A percentile compares a stretch with the other conserved stretches of the same genome.
These are phyloP conservation scores for Choristoneura rosaceana DNA, from an alignment of 2,888 invertebrate species.

Conservation along the genomic window DNA sequence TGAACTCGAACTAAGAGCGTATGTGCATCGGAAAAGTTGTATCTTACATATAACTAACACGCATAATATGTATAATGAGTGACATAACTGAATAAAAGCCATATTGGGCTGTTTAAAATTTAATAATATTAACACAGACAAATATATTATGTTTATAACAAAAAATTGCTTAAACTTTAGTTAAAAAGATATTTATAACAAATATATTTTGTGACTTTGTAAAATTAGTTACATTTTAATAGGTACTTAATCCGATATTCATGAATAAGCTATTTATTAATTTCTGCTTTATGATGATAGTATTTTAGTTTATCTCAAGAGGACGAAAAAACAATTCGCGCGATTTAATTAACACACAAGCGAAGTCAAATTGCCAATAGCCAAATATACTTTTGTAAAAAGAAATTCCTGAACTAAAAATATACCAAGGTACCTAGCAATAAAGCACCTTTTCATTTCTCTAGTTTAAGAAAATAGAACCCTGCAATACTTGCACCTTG, in stretches of 20 bases:
- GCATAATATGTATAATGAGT: background rate
- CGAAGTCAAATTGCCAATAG: background rate
- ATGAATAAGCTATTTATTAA: no score
- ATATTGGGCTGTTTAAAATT: background rate
- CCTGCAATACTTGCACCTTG: background rate
- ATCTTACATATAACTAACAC: background rate
- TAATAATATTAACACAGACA: conserved; percentile 1
- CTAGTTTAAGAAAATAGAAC: background rate
- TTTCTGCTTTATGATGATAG: no score
- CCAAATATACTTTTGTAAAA: background rate
- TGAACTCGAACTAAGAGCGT: no score
- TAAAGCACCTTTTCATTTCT: background rate
- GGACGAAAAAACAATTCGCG: background rate
- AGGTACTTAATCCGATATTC: no score
- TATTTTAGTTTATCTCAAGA: no score
- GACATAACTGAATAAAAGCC: background rate
- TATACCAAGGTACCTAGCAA: background rate
- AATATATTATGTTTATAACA: no score
- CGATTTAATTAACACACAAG: background rate
- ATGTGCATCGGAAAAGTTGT: no score
- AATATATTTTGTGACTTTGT: background rate
- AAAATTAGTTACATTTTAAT: background rate
- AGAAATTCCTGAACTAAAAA: background rate
- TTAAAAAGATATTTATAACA: background rate
- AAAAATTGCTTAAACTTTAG: background rate